Base-by-base conservation (phyloP, 2,888 invertebrate species). In the Labia minor region DNA sequence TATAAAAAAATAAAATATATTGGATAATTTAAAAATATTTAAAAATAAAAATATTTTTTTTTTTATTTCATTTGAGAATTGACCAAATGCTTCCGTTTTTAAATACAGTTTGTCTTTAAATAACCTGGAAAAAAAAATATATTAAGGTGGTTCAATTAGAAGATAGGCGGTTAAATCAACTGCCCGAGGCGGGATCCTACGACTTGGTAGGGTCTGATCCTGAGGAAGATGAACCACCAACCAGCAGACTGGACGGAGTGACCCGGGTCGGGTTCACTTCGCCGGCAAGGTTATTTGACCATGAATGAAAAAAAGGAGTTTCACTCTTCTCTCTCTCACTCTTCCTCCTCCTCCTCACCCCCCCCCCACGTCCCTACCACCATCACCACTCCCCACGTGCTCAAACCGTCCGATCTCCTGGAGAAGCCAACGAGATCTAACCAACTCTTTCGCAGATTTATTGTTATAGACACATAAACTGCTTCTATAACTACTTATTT, bases 181-280 rank as follows among this genome's bases (percentile, higher is more conserved):
- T 49, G 49, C 49, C n/a, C 16, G 6, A 14, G 49, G 49, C 49
- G 49, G 14, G 49, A 8, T 49, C 14, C 16, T 49, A n/a, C 14
- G 6, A 16, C 49, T 4, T 49, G 8, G 6, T 2, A 49, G 49
- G 14, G 26, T 26, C 3, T 49, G 14, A 49, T 49, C n/a, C 49
- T 11, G 14, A n/a, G 49, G 16, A 49, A 49, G 49, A 49, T 49
- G 14, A 49, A 49, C 49, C 49, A 49, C 14, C n/a, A 49, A 3
- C 6, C 49, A 49, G 49, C 49, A 4, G 49, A 14, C 49, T 49
- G 49, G 49, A 11, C 26, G 26, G 26, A 26, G 26, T 49, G 49
- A 49, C 49, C 49, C 49, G 49, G 49, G 49, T 49, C 49, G 49
- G 49, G 49, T 49, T 49, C 49, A 49, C 49, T 49, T 16, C 49